phyloP scores from a whole-genome alignment of 2,113 vertebrate species.

The Xenotilapia leptura region DNA sequence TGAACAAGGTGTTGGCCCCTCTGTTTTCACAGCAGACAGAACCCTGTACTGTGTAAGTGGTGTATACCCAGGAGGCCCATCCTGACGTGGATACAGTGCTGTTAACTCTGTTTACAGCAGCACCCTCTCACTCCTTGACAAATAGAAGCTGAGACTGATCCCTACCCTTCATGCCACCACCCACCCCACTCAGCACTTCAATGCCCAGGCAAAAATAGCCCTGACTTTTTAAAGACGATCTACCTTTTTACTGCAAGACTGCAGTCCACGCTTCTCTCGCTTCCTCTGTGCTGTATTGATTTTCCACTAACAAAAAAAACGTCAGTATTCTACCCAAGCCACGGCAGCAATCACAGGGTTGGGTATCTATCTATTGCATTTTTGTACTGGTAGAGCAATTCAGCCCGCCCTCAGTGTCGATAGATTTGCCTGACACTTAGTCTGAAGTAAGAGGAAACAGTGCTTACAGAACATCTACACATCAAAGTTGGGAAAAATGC shows the following conservation, averaged over 20 bases:
- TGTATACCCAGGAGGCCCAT: slow-evolving; percentile 5
- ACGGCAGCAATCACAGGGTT: slow-evolving; percentile 28
- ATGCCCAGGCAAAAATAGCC: slow-evolving; percentile 56
- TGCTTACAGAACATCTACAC: slow-evolving; percentile 42
- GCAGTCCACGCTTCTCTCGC: slow-evolving; percentile 25
- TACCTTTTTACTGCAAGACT: slow-evolving; percentile 55
- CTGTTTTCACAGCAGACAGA: slow-evolving; percentile 30
- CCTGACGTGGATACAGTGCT: slow-evolving; percentile 35
- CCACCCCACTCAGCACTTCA: slow-evolving; percentile 60
- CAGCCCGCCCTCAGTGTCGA: slow-evolving; percentile 4
- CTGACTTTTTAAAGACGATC: slow-evolving; percentile 60
- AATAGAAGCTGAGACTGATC: slow-evolving; percentile 47
- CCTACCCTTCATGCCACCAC: slow-evolving; percentile 42
- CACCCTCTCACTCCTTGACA: slow-evolving; percentile 43
- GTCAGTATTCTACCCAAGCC: slow-evolving; percentile 36
- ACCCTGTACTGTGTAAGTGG: slow-evolving; percentile 20
- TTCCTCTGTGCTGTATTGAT: slow-evolving; percentile 58
- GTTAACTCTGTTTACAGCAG: slow-evolving; percentile 53
- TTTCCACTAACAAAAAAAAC: slow-evolving; percentile 53
- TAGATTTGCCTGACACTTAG: slow-evolving; percentile 31
- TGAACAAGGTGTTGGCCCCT: slow-evolving; percentile 18
- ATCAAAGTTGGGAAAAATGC: slow-evolving; percentile 53
- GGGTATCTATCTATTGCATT: slow-evolving; percentile 34
- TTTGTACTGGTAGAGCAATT: slow-evolving; percentile 12
- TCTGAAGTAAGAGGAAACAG: slow-evolving; percentile 40